phyloP scores from a whole-genome alignment of 2,113 vertebrate species.

The Amblyornis subalaris region DNA sequence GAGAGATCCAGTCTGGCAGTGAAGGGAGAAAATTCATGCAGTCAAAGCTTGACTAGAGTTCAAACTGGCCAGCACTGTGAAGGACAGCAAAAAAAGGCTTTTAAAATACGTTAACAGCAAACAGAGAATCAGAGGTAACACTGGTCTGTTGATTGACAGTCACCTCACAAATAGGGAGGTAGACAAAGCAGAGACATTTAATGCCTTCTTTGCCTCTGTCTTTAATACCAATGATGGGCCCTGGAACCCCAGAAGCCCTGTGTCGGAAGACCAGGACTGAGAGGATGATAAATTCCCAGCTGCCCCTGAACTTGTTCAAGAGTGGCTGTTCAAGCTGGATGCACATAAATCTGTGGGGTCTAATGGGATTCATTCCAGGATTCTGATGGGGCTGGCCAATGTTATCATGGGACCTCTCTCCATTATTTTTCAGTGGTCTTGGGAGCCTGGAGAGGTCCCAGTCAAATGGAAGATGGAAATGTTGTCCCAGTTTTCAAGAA shows the following conservation, averaged over 20 bases:
- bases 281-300: background rate
- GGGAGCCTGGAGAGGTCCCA: background rate
- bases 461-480: background rate
- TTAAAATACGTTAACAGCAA: background rate
- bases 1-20: background rate
- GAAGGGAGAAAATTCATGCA: background rate
- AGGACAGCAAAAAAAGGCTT: background rate
- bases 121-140: background rate
- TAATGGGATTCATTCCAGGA: background rate
- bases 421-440: background rate
- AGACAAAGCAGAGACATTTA: background rate
- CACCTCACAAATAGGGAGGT: background rate
- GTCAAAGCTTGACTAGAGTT: background rate
- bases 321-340: background rate
- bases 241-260: background rate
- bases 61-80: background rate
- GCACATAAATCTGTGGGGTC: background rate
- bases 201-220: background rate
- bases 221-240: accelerated
- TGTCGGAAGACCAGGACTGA: background rate
- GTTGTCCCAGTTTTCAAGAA: background rate
- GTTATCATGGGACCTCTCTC: background rate
- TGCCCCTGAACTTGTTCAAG: background rate
- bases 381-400: background rate
- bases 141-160: background rate